Base-by-base conservation (phyloP, 2,888 invertebrate genomes). In the Nycteola revayana region DNA sequence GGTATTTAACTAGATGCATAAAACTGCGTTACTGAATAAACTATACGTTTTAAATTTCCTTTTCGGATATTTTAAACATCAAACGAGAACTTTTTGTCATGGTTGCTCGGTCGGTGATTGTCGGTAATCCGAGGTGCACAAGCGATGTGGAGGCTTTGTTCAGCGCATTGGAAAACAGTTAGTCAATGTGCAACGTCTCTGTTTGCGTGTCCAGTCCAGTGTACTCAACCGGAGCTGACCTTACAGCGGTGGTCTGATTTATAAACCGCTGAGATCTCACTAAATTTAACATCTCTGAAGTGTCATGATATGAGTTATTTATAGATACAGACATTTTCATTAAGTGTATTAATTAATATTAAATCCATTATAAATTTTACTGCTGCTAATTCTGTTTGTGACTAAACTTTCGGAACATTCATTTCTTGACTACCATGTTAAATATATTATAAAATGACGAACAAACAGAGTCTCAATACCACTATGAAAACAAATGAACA, bases 91-190 rank as follows among this genome's bases (percentile, higher is more conserved):
- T 56, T 70, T 69, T 66, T 68, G 49, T 39, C 43, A 51, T 58
- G 43, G 66, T 71, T 60, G 48, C 42, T 47, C 35, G 49, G 45
- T 40, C 48, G 51, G 45, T 53, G 63, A 60, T 57, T 64, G 65
- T 40, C 51, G 62, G 72, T 78, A 77, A 80, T 74, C 71, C 69
- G 67, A 73, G 73, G 71, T 75, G 75, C 67, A 65, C 47, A 70
- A 68, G 65, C 66, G 68, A 60, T 61, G 54, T 61, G 62, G 59
- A 60, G 53, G 54, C 58, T 47, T 59, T 70, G 74, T 59, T 71
- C 71, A 69, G 66, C 60, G 70, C 72, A 78, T 74, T 62, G 76
- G 76, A 79, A 81, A 80, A 77, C 74, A 60, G 70, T 73, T 75
- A 74, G 67, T 67, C 70, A 60, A 63, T 59, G 60, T 60, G 56